Percentiles rank a stretch among this genome's conserved stretches.
Evolutionary conservation across 2,797 vertebrate genomes (phyloP).

Genomic region (Microtus agrestis): DNA sequence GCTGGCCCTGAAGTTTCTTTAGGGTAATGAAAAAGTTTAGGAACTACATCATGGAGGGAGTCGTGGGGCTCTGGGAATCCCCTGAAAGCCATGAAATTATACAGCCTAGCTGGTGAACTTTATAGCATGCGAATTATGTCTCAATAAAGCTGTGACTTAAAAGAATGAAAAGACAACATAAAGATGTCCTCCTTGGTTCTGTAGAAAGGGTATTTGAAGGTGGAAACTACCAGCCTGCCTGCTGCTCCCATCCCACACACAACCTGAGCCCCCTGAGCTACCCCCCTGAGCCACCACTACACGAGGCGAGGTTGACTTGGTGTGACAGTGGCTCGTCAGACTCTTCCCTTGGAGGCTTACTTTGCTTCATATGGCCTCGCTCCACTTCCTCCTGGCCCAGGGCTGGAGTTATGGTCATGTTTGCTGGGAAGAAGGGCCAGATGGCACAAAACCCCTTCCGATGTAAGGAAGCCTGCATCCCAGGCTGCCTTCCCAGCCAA

Average conservation of each 20-base stretch:
- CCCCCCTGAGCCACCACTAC: neutral
- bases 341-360: neutral
- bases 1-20: neutral
- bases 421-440: neutral
- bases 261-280: neutral
- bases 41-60: neutral
- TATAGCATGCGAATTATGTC: slow-evolving; percentile 5
- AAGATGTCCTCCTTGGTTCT: neutral
- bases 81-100: neutral
- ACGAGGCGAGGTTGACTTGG: neutral
- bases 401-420: neutral
- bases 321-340: neutral
- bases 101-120: slow-evolving; percentile 5
- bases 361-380: neutral
- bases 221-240: neutral
- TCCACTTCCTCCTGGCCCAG: neutral
- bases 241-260: neutral
- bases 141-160: slow-evolving; percentile 45
- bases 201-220: neutral
- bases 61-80: neutral
- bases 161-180: slow-evolving; percentile 22
- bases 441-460: neutral
- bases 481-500: neutral
- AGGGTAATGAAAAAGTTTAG: slow-evolving; percentile 3
- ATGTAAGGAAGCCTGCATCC: neutral